Evolutionary conservation across 1,140 invertebrate genomes (phyloP).

Genomic region (Drepana arcuata): DNA sequence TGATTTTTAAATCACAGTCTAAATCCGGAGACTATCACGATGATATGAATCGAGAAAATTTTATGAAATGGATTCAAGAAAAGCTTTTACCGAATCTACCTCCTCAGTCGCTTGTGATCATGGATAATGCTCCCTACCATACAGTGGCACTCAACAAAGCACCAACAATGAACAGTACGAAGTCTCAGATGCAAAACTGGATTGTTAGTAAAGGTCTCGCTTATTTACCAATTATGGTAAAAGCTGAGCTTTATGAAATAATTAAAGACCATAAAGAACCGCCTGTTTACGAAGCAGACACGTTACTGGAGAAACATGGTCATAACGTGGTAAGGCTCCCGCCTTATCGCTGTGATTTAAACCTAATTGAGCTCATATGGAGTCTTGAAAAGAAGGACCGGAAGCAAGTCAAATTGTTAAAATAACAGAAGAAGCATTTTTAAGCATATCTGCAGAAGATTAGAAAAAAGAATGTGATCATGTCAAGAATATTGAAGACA

Average conservation of each 20-base stretch:
- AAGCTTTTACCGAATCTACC: conserved; percentile 30
- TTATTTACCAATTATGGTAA: neutral
- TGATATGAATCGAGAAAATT: conserved; percentile 18
- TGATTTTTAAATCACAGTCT: conserved; percentile 19
- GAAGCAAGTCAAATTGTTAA: conserved; percentile 9
- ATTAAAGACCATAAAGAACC: conserved; percentile 5
- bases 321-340: conserved; percentile 8
- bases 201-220: neutral
- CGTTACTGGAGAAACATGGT: conserved; percentile 4
- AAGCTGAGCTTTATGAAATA: conserved; percentile 2
- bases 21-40: conserved; percentile 19
- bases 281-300: conserved; percentile 2
- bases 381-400: conserved; percentile 11
- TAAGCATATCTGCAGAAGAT: conserved; percentile 7
- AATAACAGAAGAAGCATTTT: conserved; percentile 8
- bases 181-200: conserved; percentile 6
- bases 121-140: conserved; percentile 2
- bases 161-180: conserved; percentile 1
- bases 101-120: neutral
- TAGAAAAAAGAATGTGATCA: conserved; percentile 7
- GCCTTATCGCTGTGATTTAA: conserved; percentile 9
- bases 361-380: conserved; percentile 10
- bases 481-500: neutral
- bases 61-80: conserved; percentile 11
- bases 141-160: conserved; percentile 1